Conservation (phyloP, 2,797 vertebrate species). For the Anguilla megastoma region DNA sequence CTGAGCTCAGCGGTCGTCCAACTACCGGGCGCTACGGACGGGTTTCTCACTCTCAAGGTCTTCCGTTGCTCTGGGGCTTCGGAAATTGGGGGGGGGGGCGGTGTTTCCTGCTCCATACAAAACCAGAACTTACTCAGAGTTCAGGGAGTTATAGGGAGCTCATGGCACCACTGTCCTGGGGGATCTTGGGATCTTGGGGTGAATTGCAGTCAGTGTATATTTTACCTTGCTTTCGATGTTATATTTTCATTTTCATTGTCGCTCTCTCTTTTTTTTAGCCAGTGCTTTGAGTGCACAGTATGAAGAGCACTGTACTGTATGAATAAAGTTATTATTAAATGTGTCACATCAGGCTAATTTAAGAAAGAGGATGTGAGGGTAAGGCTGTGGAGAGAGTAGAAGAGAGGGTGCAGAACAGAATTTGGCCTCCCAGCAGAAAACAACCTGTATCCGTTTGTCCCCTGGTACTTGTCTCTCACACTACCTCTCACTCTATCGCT, state of each 20-base stretch:
- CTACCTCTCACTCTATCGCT: conserved; percentile 15
- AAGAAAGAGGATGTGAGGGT: conserved; percentile 46
- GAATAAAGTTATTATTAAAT: too few species aligned
- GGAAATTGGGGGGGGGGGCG: too few species aligned
- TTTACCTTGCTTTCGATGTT: background rate
- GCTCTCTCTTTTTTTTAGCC: background rate
- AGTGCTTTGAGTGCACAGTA: background rate
- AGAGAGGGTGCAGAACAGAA: conserved; percentile 20
- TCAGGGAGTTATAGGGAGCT: background rate
- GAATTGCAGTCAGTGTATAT: background rate
- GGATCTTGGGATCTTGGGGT: background rate
- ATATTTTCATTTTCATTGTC: background rate
- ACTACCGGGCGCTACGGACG: background rate
- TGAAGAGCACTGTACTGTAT: background rate
- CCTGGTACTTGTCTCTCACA: background rate
- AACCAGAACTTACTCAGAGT: background rate
- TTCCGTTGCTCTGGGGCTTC: background rate
- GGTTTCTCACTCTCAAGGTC: background rate
- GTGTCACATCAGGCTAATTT: conserved; percentile 5
- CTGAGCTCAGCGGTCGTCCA: background rate
- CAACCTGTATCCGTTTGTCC: background rate
- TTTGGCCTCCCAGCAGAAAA: conserved; percentile 15
- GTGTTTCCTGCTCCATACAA: background rate
- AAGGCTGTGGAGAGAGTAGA: background rate
- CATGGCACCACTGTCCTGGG: background rate